Conservation (phyloP, 2,113 vertebrate genomes). For the Leiothrix lutea region DNA sequence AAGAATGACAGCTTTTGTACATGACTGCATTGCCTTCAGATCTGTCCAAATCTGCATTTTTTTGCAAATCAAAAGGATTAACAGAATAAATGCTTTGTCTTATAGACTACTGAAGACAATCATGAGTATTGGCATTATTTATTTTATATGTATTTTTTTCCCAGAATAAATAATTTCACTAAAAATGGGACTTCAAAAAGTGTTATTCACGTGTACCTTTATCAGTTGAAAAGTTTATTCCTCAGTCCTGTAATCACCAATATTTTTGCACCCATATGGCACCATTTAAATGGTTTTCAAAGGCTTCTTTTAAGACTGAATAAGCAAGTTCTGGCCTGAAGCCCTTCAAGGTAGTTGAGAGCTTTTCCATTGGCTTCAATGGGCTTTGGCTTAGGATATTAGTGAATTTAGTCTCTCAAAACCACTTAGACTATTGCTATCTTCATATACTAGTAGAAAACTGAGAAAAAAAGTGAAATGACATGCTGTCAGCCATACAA, state of each 20-base stretch:
- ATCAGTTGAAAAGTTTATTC: not conserved
- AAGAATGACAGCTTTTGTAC: not conserved
- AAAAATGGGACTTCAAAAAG: not conserved
- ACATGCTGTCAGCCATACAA: not conserved
- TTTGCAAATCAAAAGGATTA: not conserved
- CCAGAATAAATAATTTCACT: not conserved
- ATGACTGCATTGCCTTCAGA: not conserved
- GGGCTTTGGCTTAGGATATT: not conserved
- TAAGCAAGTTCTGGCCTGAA: slow-evolving; percentile 6
- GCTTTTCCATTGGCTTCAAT: not conserved
- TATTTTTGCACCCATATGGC: not conserved
- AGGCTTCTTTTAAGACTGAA: not conserved
- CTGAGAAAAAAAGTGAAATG: not conserved
- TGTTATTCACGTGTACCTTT: not conserved
- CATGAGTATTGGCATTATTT: not conserved
- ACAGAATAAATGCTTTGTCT: not conserved
- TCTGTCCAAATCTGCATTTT: not conserved
- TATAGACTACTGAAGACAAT: not conserved
- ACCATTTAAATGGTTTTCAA: not conserved
- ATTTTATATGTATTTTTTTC: not conserved
- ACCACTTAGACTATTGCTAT: not conserved
- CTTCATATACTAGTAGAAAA: not conserved
- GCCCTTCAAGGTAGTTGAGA: not conserved
- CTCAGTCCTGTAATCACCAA: not conserved
- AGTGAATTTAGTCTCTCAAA: not conserved